A percentile compares a stretch with the other conserved stretches of the same genome.
Conservation (phyloP, 2,888 invertebrate genomes). For the Brassicogethes aeneus region DNA sequence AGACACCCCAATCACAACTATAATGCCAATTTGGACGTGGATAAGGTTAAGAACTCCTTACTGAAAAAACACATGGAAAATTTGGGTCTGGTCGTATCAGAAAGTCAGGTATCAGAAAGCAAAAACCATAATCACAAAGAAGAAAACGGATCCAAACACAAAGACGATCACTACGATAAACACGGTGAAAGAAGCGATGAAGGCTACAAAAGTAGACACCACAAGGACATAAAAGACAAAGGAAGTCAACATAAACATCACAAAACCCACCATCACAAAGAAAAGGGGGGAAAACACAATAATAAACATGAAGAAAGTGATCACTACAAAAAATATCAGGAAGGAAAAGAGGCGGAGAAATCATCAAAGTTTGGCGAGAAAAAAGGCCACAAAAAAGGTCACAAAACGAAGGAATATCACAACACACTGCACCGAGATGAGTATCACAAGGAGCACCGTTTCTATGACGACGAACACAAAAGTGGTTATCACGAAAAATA, state of each 20-base stretch:
- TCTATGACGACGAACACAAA: constrained; percentile 66
- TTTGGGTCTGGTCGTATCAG: too few relatives aligned
- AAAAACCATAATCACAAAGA: too few relatives aligned
- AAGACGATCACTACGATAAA: not conserved
- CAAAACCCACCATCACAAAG: constrained; percentile 51
- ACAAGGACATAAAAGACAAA: constrained; percentile 50
- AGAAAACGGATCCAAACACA: not conserved
- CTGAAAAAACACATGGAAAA: too few relatives aligned
- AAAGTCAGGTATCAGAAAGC: too few relatives aligned
- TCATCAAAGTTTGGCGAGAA: constrained; percentile 64
- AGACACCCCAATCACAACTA: not conserved
- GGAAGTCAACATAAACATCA: constrained; percentile 51
- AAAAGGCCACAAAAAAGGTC: constrained; percentile 68
- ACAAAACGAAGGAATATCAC: constrained; percentile 70
- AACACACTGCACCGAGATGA: constrained; percentile 73
- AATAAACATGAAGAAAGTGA: constrained; percentile 56
- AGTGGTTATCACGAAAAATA: constrained; percentile 61
- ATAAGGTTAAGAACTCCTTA: too few relatives aligned
- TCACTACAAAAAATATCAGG: constrained; percentile 57
- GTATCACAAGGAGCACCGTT: constrained; percentile 68
- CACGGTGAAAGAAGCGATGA: constrained; percentile 45
- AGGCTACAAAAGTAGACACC: constrained; percentile 48
- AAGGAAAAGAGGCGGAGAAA: constrained; percentile 56
- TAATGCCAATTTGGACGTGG: too few relatives aligned
- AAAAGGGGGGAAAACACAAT: constrained; percentile 54